phyloP scores from a whole-genome alignment of 2,888 invertebrate species.

The Microctonus hyperodae region DNA sequence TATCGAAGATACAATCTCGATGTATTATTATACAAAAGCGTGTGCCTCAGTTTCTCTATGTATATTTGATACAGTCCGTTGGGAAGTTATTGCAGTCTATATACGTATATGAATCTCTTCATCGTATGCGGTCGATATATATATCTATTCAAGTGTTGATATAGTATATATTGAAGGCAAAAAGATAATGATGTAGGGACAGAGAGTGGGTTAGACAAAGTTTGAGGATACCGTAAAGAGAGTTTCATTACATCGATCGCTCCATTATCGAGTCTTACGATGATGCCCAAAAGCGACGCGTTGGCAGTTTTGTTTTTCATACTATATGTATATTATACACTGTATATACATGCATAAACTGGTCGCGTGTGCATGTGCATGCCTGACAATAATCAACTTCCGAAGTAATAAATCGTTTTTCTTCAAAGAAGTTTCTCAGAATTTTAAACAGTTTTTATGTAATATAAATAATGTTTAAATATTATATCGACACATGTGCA shows the following conservation, averaged over 20 bases:
- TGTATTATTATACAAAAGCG: no score
- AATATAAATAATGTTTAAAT: no score
- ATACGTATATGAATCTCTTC: no score
- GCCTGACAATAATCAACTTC: not conserved
- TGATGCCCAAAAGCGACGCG: not conserved
- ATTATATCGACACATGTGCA: no score
- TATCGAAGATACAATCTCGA: no score
- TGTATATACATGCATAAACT: not conserved
- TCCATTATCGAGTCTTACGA: constrained; percentile 48
- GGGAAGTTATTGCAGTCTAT: no score
- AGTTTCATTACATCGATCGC: constrained; percentile 54
- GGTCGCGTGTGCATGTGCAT: not conserved
- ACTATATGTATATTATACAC: not conserved
- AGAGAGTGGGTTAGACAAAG: constrained; percentile 31
- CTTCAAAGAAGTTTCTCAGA: not conserved
- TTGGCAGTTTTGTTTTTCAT: not conserved
- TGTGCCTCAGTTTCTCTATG: no score
- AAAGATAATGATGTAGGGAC: not conserved
- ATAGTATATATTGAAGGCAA: not conserved
- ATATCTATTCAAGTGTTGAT: not conserved
- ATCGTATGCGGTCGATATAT: no score
- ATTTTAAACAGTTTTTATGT: no score
- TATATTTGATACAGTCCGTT: no score
- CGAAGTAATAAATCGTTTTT: not conserved
- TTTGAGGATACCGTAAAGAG: constrained; percentile 50